Percentiles rank a stretch among this genome's conserved stretches.
Evolutionary conservation across 2,797 vertebrate species (phyloP).

Genomic region (Psittacula echo): DNA sequence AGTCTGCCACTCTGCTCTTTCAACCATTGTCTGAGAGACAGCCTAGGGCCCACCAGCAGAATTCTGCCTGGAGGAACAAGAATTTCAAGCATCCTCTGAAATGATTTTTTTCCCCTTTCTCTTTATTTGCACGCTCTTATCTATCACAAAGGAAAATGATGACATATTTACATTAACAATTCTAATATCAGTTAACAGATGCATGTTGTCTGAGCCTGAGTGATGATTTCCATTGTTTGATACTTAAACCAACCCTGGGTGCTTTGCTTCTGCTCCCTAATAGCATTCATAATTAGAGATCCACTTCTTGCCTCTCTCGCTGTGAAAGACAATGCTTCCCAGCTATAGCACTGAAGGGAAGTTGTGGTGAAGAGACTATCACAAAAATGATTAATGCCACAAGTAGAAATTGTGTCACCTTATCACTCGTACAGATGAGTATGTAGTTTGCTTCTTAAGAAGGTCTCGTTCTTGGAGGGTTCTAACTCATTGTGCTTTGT

Average conservation of each 20-base stretch:
- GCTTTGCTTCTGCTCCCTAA: conserved; percentile 5
- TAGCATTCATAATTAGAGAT: conserved; percentile 27
- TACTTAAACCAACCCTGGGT: conserved; percentile 13
- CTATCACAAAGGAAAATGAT: not conserved
- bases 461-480: not conserved
- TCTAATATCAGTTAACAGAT: conserved; percentile 15
- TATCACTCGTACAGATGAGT: not conserved
- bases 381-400: conserved; percentile 3
- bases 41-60: not conserved
- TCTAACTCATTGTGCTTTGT: conserved; percentile 17
- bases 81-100: not conserved
- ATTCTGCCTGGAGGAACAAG: not conserved
- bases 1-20: not conserved
- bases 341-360: not conserved
- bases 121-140: not conserved
- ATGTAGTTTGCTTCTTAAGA: not conserved
- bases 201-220: not conserved
- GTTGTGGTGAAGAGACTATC: not conserved
- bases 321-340: not conserved
- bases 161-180: conserved; percentile 3
- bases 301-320: not conserved
- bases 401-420: conserved; percentile 7
- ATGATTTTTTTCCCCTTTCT: not conserved
- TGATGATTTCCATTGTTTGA: conserved; percentile 7
- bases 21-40: not conserved